Base-by-base conservation (phyloP, 1,140 invertebrate genomes). In the Forficula auricularia region DNA sequence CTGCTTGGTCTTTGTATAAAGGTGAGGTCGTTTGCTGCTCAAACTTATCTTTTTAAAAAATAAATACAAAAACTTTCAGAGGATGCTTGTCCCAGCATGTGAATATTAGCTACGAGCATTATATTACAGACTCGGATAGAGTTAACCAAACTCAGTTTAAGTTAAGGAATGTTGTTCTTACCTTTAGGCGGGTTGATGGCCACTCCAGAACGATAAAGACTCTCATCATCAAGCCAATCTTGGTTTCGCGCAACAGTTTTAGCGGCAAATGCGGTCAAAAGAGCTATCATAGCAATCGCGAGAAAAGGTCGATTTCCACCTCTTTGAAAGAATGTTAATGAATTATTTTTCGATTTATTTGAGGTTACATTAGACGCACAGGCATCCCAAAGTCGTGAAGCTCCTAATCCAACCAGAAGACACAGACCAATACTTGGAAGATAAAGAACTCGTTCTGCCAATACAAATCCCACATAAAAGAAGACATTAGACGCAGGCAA, bases 401-500 rank as follows among this genome's bases (percentile, higher is more conserved):
- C 69, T 3, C 79, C 83, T 30, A 87, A 65, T 13, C 82, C 86
- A 12, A 89, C 64, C 32, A 95, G 65, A 48, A 97, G 70, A 63
- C 88, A 95, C 61, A 83, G 91, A 27, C 94, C 94, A 50, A 96
- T 84, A 61, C 88, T 95, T 19, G 92, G 91, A 54, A 94, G 72
- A 61, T 97, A 97, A 15, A 97, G 68, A 40, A 97, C 82, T 47
- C 92, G 69, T 64, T 97, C 92, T 27, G 92, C 92, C 7, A 97
- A 83, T 18, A 96, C 90, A 60, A 97, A 97, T 6, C 92, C 92
- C 42, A 97, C 91, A 54, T 92, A 91, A 65, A 96, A 94, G 58
- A 95, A 77, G 40, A 79, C 61, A 68, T 97, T 97, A 43, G 83
- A 82, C 10, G 92, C 90, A 32, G 92, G 92, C 47, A 97, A 65